These are phyloP conservation scores for Apostichopus californicus DNA, from an alignment of 35 echinoderm and acorn worm genomes.

Conservation along the genomic window DNA sequence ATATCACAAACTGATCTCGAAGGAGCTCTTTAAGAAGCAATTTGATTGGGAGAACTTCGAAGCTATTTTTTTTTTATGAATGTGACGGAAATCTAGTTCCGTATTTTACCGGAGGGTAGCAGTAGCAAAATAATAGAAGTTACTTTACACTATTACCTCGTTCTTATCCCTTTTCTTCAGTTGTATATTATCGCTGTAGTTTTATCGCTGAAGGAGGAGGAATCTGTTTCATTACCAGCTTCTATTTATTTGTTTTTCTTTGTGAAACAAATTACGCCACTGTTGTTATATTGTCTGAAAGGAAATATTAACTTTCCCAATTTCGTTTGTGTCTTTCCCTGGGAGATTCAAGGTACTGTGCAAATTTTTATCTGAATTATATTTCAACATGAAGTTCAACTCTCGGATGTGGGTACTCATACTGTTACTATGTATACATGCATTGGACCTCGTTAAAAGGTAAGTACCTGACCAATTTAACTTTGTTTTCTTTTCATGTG, in stretches of 20 bases:
- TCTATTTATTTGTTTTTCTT: no score
- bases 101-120: no score
- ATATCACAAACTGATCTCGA: neutral
- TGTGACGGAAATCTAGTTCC: no score
- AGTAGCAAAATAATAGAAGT: no score
- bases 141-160: no score
- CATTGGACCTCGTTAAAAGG: constrained; percentile 1
- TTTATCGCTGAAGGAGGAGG: no score
- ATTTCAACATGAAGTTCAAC: constrained; percentile 12
- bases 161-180: no score
- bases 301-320: neutral
- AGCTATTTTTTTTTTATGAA: no score
- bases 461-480: neutral
- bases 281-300: neutral
- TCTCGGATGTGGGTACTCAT: neutral
- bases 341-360: neutral
- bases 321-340: neutral
- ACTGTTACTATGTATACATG: constrained; percentile 10
- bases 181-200: no score
- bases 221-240: no score
- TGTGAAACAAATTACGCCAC: neutral
- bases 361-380: neutral
- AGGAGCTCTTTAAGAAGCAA: neutral
- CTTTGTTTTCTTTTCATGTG: neutral
- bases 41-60: no score